Evolutionary conservation across 2,113 vertebrate species (phyloP), one percentile per base, ranked within the genome.

Genomic region (Seriola quinqueradiata): DNA sequence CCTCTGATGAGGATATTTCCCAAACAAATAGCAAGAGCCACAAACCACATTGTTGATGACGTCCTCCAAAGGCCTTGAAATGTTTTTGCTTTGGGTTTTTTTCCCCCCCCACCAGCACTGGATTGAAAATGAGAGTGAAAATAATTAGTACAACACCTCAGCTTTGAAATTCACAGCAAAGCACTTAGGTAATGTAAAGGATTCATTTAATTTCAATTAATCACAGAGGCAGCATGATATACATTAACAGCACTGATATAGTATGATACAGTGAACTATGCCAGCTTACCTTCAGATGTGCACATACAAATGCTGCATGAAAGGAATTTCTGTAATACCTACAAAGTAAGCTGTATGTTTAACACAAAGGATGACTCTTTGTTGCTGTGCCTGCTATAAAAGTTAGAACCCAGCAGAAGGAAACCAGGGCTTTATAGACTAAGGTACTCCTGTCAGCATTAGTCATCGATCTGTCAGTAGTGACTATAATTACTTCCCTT

Each of bases 381-480:
- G 72, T 59, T 75, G 67, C 38, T 46, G 52, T 36, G 63, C 69
- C 65, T 67, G 61, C 70, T 82, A 19, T 63, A 88, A 90, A 87
- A 79, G 74, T 42, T 77, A 34, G 17, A 82, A 86, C 14, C 36
- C 60, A 36, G 80, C 86, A 54, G 83, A 82, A 67, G 70, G 67
- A 91, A 79, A 87, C 84, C 83, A 58, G 77, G 83, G 50, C 87
- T 92, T 94, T 94, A 94, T 93, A 87, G 87, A 79, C 85, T 21
- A 57, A 75, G 77, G 83, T 81, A 75, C 72, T 81, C 82, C 85
- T 88, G 92, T 87, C 85, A 86, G 81, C 83, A 42, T 93, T 87
- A 91, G 36, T 94, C 93, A 94, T 92, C 81, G 44, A 87, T 91
- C 90, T 89, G 90, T 93, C 93, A 91, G 82, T 79, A 64, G 81